Base-by-base conservation (phyloP, 2,888 invertebrate species). In the Meteorus cinctellus region DNA sequence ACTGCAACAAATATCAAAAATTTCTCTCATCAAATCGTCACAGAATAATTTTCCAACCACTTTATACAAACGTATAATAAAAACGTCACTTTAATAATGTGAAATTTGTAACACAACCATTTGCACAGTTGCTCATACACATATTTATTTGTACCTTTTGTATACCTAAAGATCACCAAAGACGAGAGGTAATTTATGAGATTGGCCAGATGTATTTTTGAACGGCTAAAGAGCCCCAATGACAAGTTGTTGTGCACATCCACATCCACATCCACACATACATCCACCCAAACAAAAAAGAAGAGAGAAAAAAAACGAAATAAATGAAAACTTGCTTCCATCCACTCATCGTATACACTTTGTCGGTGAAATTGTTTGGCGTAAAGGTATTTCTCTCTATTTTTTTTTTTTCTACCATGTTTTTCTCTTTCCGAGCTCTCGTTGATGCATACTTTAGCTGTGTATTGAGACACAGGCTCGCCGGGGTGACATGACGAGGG, bases 401-500 rank as follows among this genome's bases (percentile, higher is more conserved):
- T 48, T n/a, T 48, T 48, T 48, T 48, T 48, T 48, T 8, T 19
- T 24, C 4, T 19, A 5, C 19, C 55, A 55, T 55, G 55, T 55
- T 55, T 71, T 69, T 75, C 77, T 55, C 24, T 55, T 24, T 19
- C 19, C 19, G 55, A n/a, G 48, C 36, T 45, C 68, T 75, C 73
- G 75, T 79, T 78, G 80, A 78, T 19, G 8, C 19, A 55, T 19
- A 19, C 19, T 19, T 8, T 55, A 24, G 8, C 10, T 19, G 24
- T 79, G 79, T 85, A 88, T 89, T 86, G 88, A 87, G 87, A 89
- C 81, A 84, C 81, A 41, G 41, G 72, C 70, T 55, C 59, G 70
- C 86, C 81, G 83, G 78, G 84, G 82, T 82, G 84, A 86, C 84
- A 82, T 87, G 89, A 88, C 89, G 87, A 88, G 89, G 88, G 89